Evolutionary conservation across 2,113 vertebrate species (phyloP).

Genomic region (Daubentonia madagascariensis): DNA sequence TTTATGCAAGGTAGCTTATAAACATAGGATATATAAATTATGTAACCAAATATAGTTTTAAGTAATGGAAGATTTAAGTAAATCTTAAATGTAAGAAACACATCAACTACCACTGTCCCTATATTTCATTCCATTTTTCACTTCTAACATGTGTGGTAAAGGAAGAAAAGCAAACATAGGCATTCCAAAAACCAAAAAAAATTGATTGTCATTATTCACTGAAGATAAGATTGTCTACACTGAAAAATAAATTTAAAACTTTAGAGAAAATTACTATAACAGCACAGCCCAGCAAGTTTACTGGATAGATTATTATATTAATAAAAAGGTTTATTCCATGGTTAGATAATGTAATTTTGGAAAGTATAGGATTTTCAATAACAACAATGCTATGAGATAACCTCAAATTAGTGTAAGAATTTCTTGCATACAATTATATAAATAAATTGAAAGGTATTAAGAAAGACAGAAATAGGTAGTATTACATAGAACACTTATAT

Average conservation of each 20-base stretch:
- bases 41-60: background rate
- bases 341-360: background rate
- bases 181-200: background rate
- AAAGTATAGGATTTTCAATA: background rate
- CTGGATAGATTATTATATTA: background rate
- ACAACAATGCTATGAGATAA: background rate
- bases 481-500: too few species aligned
- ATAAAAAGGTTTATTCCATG: background rate
- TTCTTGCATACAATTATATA: background rate
- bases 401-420: background rate
- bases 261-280: background rate
- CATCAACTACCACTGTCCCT: background rate
- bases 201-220: background rate
- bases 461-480: background rate
- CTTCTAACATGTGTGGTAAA: too few species aligned
- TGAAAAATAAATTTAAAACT: background rate
- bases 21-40: too few species aligned
- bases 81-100: too few species aligned
- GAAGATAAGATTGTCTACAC: background rate
- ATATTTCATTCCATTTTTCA: background rate
- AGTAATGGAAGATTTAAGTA: too few species aligned
- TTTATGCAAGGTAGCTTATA: too few species aligned
- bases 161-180: background rate
- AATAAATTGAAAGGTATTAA: background rate
- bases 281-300: background rate